Evolutionary conservation across 2,888 invertebrate genomes (phyloP).

Genomic region (Scaptomyza cyrtandrae): DNA sequence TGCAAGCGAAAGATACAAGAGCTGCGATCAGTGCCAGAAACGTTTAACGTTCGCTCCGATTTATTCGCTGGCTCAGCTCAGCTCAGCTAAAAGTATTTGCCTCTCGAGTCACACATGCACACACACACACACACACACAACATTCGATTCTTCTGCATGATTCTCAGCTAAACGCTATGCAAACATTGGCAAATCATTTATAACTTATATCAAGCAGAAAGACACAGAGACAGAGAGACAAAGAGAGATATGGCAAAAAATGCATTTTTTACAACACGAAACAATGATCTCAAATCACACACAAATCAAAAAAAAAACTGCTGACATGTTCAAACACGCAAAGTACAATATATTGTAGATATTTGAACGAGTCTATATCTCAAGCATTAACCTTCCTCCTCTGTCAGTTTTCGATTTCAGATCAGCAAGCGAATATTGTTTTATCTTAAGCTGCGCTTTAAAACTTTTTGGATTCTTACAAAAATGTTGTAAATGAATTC

Average conservation of each 20-base stretch:
- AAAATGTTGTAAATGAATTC: too few species aligned
- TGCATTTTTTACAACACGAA: not conserved
- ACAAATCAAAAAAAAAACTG: not conserved
- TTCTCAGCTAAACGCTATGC: slow-evolving; percentile 9
- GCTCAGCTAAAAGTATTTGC: too few species aligned
- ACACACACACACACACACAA: too few species aligned
- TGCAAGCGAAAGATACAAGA: slow-evolving; percentile 10
- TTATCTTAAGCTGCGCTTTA: too few species aligned
- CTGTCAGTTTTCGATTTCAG: too few species aligned
- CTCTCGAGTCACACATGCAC: too few species aligned
- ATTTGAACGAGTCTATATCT: too few species aligned
- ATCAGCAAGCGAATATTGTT: too few species aligned
- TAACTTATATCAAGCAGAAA: slow-evolving; percentile 5
- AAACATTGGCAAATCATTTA: slow-evolving; percentile 25
- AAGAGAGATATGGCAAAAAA: not conserved
- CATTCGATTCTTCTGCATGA: slow-evolving; percentile 46
- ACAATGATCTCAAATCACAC: not conserved
- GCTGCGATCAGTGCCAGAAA: slow-evolving; percentile 64
- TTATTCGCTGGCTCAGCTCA: slow-evolving; percentile 35
- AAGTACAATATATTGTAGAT: too few species aligned
- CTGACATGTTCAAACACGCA: not conserved
- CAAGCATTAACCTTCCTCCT: too few species aligned
- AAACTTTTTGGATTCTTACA: too few species aligned
- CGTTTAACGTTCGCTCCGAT: slow-evolving; percentile 55
- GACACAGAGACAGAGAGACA: not conserved